Evolutionary conservation across 1,140 invertebrate species (phyloP), one percentile per base, ranked within the genome.

Genomic region (Drosophila lacteicornis): DNA sequence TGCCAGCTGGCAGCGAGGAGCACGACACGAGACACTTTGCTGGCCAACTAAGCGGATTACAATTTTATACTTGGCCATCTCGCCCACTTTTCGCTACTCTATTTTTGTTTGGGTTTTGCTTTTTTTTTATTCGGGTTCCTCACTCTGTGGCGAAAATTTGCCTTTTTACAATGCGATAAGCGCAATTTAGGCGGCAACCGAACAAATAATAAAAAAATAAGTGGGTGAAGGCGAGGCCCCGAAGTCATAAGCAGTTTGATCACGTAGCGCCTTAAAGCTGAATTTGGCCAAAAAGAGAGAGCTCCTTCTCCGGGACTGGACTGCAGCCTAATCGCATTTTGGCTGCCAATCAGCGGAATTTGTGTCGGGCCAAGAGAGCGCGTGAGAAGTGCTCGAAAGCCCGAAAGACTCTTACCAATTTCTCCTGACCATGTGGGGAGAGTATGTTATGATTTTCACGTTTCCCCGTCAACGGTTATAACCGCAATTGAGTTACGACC

Each of bases 111-210:
- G 57, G 27, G 8, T 33, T 61, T 47, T 25, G 51, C 50, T 62
- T 63, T 57, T 60, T 19, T 45, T 50, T 46, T 61, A 43, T 56
- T 56, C 49, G 53, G 63, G 67, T 19, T 33, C 55, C 27, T 50
- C 27, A 67, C 49, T 53, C 49, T 87, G 84, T 69, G 80, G 77
- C 80, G 22, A 81, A 88, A 88, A 87, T 80, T 88, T 87, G 77
- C 68, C 80, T 84, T 71, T 63, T 88, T 79, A 80, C 69, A 88
- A 80, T 84, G 77, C 84, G 80, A 88, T 87, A 90, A 87, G 84
- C 80, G 76, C 80, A 80, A 87, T 78, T 88, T 56, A 57, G 51
- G 51, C 49, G 61, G 38, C 49, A 50, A 13, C 27, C 43, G 69
- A 49, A 68, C 40, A 76, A 58, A 56, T 56, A 58, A 55, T 55